Base-by-base conservation (phyloP, 64 coral and sea anemone species). In the Trachythela sp. region DNA sequence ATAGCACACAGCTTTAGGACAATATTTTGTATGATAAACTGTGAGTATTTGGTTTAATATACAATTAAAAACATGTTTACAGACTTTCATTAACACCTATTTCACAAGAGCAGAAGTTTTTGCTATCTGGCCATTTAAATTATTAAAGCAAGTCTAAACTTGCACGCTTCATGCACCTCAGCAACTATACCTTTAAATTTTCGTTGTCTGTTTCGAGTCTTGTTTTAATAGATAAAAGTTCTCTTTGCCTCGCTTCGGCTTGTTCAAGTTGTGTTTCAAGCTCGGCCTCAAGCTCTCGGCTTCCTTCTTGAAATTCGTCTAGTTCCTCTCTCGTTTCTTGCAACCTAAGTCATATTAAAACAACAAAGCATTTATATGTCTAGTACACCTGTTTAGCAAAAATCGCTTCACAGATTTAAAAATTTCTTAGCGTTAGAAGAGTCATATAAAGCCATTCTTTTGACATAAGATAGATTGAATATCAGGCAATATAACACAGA, bases 261-360 rank as follows among this genome's bases (percentile, higher is more conserved):
- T 99, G 96, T 86, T 99, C 96, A 58, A 99, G 89, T 77, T 99
- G 96, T 31, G 93, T 89, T 89, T 99, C 96, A 48, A 99, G 91
- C 84, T 99, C 96, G 30, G 94, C 93, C 89, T 99, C 96, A 18
- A 99, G 85, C 87, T 99, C 96, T 51, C 96, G 86, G 89, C 96
- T 99, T 77, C 96, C 93, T 89, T 99, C 96, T 87, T 99, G 96
- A 95, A 99, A 99, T 91, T 99, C 96, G 67, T 99, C 96, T 40
- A 99, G 91, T 92, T 99, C 96, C 91, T 99, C 96, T 83, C 93
- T 99, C 59, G 96, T 90, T 99, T 99, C 96, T 93, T 94, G 93
- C 84, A 94, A 95, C 84, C 96, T 99, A 91, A 88, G 70, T 42
- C 75, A 50, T 71, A 89, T 83, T 24, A 58, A 90, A 59, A 48